Base-by-base conservation (phyloP, 1,140 invertebrate genomes). In the Caerostris darwini region DNA sequence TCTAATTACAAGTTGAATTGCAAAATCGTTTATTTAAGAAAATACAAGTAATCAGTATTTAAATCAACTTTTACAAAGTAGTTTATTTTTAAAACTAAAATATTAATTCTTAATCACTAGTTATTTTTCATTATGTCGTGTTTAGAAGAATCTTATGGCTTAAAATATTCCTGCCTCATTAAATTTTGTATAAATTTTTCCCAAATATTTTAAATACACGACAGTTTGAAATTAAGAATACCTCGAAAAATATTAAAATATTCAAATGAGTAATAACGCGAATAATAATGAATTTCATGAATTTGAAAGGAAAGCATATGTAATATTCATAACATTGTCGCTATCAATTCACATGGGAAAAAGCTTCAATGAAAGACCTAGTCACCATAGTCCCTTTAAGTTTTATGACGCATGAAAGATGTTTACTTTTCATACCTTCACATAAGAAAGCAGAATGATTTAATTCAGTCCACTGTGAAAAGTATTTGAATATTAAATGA, bases 241-340 rank as follows among this genome's bases (percentile, higher is more conserved):
- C 57, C 56, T 57, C 0, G 19, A 85, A 17, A 58, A 58, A 17
- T 85, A 6, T 56, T 85, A 85, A 85, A 57, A 85, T 85, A 85
- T 85, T 85, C 54, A 85, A 57, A 58, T 57, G 56, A 58, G 50
- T 85, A 58, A 58, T 17, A 85, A 17, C 5, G 8, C 54, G 34
- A 34, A 34, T 34, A 8, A 10, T 85, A 85, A 85, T 85, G 56
- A 85, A 85, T 57, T 85, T 5, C 7, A 17, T 58, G 82, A 14
- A 85, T 85, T 85, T 85, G 17, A 58, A 85, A 57, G 17, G 56
- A 57, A n/a, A 57, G 3, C 57, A 3, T 54, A 85, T 85, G 17
- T n/a, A 85, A 85, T 85, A 85, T 85, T 85, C 82, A 85, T 58
- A 58, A n/a, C 82, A 57, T 19, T 57, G 56, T 57, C 14, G 56